Conservation (phyloP, 2,888 invertebrate genomes). For the Apodemia mormo region DNA sequence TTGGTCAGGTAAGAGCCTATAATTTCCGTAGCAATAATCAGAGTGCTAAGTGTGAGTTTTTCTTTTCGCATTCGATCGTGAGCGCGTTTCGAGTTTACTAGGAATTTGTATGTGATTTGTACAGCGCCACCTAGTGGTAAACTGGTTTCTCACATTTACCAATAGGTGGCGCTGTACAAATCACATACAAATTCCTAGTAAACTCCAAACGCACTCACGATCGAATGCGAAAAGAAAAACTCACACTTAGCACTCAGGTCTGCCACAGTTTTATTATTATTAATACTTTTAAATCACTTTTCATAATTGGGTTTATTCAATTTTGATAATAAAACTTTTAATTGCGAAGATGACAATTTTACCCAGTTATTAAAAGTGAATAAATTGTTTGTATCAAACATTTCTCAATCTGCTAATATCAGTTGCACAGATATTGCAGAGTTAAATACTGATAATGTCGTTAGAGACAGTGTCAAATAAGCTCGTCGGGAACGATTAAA, state of each 20-base stretch:
- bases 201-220: too few relatives aligned
- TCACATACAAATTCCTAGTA: too few relatives aligned
- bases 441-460: neutral
- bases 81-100: too few relatives aligned
- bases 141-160: too few relatives aligned
- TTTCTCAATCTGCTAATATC: neutral
- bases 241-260: too few relatives aligned
- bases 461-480: neutral
- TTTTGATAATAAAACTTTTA: neutral
- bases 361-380: conserved; percentile 21
- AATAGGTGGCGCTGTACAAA: too few relatives aligned
- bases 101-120: too few relatives aligned
- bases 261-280: neutral
- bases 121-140: too few relatives aligned
- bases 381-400: neutral
- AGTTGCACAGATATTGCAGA: conserved; percentile 20
- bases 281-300: neutral
- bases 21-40: neutral
- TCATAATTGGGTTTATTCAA: neutral
- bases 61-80: too few relatives aligned
- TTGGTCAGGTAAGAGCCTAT: neutral
- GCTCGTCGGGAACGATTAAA: conserved; percentile 33
- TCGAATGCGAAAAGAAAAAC: too few relatives aligned
- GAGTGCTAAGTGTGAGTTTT: too few relatives aligned
- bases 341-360: conserved; percentile 16